These are phyloP conservation scores for Nemurella pictetii DNA, from an alignment of 2,888 invertebrate species.

Conservation along the genomic window DNA sequence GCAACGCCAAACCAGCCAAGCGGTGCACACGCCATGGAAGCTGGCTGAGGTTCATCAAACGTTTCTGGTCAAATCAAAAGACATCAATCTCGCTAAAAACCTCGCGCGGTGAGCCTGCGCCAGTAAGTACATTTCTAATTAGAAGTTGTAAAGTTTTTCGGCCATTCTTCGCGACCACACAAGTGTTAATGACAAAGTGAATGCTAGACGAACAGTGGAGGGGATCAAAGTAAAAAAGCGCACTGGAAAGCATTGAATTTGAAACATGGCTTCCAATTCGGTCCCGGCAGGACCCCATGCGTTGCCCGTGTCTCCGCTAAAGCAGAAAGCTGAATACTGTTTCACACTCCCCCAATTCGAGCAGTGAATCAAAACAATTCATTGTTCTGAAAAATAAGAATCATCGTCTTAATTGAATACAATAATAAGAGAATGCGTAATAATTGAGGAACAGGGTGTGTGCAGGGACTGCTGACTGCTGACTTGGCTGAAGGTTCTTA, in stretches of 20 bases:
- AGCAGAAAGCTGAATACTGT: background rate
- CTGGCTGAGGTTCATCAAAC: background rate
- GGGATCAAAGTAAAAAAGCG: constrained; percentile 1
- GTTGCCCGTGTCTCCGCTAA: background rate
- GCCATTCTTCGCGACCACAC: constrained; percentile 30
- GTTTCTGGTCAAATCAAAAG: constrained; percentile 23
- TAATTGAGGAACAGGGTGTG: constrained; percentile 11
- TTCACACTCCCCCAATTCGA: constrained; percentile 19
- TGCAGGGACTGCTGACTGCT: background rate
- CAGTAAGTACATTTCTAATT: constrained; percentile 20
- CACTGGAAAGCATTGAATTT: constrained; percentile 4
- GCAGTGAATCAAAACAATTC: constrained; percentile 27
- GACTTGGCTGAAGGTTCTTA: too few relatives aligned
- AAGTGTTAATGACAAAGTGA: constrained; percentile 29
- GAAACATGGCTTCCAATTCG: constrained; percentile 1
- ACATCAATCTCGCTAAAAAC: constrained; percentile 7
- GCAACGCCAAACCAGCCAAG: background rate
- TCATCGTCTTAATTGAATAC: constrained; percentile 33
- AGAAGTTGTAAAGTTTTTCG: constrained; percentile 20
- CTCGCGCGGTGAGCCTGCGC: background rate
- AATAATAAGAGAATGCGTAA: constrained; percentile 31
- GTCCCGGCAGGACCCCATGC: background rate
- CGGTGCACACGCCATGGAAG: background rate
- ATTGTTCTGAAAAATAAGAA: constrained; percentile 32
- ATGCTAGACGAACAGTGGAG: background rate